Evolutionary conservation across 2,888 invertebrate genomes (phyloP).

Genomic region (Parnassius smintheus): DNA sequence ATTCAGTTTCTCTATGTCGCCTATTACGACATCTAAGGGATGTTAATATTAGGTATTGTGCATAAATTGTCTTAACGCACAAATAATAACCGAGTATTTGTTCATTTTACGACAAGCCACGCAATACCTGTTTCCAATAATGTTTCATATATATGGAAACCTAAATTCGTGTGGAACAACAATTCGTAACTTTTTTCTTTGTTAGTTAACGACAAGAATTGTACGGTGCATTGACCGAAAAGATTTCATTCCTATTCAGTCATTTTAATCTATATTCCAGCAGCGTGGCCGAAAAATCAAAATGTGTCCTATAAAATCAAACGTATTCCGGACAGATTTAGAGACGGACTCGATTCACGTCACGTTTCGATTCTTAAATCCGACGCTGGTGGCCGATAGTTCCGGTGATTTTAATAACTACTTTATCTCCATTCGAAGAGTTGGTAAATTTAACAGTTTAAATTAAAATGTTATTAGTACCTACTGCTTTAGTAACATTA

Average conservation of each 20-base stretch:
- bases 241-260: constrained; percentile 10
- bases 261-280: constrained; percentile 20
- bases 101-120: no score
- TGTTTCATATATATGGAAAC: no score
- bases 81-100: no score
- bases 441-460: neutral
- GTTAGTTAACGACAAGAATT: neutral
- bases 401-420: constrained; percentile 15
- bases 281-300: constrained; percentile 22
- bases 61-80: no score
- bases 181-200: neutral
- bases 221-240: neutral
- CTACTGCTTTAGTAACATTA: no score
- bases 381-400: constrained; percentile 20
- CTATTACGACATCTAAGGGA: no score
- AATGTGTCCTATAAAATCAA: constrained; percentile 28
- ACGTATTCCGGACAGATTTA: constrained; percentile 24
- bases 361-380: constrained; percentile 26
- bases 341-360: constrained; percentile 17
- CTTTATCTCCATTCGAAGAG: constrained; percentile 8
- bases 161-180: no score
- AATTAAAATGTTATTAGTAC: no score
- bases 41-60: no score
- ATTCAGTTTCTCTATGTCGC: no score
- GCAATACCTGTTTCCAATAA: no score